A percentile compares a stretch with the other conserved stretches of the same genome.
These are phyloP conservation scores for Micropterix aruncella DNA, from an alignment of 2,888 invertebrate genomes.

Conservation along the genomic window DNA sequence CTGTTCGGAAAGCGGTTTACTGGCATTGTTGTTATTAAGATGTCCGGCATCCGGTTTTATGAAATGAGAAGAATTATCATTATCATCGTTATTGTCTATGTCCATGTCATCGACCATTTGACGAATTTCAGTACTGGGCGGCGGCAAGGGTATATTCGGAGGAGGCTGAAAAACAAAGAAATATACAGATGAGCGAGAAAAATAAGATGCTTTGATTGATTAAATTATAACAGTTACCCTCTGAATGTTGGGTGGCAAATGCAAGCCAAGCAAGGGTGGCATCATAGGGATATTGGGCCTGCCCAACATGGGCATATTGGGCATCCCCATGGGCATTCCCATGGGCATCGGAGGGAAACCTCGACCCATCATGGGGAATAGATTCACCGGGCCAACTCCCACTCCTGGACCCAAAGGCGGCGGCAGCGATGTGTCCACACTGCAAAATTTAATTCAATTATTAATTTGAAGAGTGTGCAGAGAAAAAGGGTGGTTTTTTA, in stretches of 20 bases:
- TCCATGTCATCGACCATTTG: slow-evolving; percentile 71
- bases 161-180: slow-evolving; percentile 15
- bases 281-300: slow-evolving; percentile 21
- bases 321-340: slow-evolving; percentile 14
- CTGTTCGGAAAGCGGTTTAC: not conserved
- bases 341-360: slow-evolving; percentile 11
- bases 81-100: slow-evolving; percentile 54
- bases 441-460: no score
- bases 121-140: slow-evolving; percentile 11
- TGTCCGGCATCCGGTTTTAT: slow-evolving; percentile 1
- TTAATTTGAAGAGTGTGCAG: no score
- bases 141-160: slow-evolving; percentile 11
- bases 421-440: slow-evolving; percentile 11
- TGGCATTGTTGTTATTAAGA: no score
- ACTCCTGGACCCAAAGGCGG: no score
- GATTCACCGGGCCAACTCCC: no score
- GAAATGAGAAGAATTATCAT: slow-evolving; percentile 19
- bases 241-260: no score
- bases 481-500: no score
- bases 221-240: no score
- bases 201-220: no score
- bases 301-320: no score
- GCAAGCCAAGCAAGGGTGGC: no score
- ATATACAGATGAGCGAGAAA: slow-evolving; percentile 22
- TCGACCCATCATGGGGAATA: slow-evolving; percentile 5